A percentile compares a stretch with the other conserved stretches of the same genome.
phyloP scores from a whole-genome alignment of 2,888 invertebrate genomes.

The Drosophila cyrtoloma region DNA sequence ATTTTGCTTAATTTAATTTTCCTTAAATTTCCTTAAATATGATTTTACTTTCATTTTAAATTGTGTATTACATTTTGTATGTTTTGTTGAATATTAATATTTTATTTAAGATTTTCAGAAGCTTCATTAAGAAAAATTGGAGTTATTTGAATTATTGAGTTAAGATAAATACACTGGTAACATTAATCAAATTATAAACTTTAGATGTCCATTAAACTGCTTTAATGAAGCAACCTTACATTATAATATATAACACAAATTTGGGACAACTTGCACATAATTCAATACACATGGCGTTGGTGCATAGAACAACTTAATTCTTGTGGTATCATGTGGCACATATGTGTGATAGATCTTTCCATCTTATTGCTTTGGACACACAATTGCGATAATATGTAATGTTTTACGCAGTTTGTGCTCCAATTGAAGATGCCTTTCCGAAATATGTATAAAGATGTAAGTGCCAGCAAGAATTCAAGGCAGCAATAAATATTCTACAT shows the following conservation, averaged over 20 bases:
- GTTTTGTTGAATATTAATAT: background rate
- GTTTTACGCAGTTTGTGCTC: conserved; percentile 24
- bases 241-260: background rate
- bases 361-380: conserved; percentile 11
- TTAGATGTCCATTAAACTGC: background rate
- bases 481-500: conserved; percentile 43
- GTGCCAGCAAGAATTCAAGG: conserved; percentile 6
- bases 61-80: background rate
- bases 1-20: background rate
- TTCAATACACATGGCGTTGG: conserved; percentile 1
- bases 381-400: conserved; percentile 20
- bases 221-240: background rate
- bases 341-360: conserved; percentile 16
- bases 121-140: background rate
- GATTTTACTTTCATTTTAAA: background rate
- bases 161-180: background rate
- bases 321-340: conserved; percentile 10
- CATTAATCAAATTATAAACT: background rate
- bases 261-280: background rate
- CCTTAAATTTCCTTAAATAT: background rate
- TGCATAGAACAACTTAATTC: background rate
- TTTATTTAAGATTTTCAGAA: background rate
- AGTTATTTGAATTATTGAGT: background rate
- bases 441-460: background rate
- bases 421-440: conserved; percentile 29